phyloP scores from a whole-genome alignment of 2,113 vertebrate species.

The Trematomus loennbergii region DNA sequence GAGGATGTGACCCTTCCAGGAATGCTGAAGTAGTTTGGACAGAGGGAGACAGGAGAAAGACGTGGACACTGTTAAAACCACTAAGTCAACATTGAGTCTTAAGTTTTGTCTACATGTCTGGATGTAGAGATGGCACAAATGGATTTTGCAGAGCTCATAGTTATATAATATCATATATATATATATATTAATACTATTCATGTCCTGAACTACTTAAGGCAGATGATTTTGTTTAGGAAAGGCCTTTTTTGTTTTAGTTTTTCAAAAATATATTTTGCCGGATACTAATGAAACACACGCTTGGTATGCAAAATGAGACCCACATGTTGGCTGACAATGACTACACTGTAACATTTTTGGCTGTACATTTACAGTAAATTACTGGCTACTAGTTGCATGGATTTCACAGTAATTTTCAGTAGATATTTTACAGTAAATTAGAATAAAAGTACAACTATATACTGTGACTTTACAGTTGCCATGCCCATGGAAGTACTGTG shows the following conservation, averaged over 20 bases:
- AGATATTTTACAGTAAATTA: too few relatives aligned
- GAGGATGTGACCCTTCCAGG: constrained; percentile 80
- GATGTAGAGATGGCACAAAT: constrained; percentile 52
- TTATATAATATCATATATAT: background rate
- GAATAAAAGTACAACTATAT: too few relatives aligned
- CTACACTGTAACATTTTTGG: too few relatives aligned
- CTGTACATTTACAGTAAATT: too few relatives aligned
- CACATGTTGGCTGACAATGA: too few relatives aligned
- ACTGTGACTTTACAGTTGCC: too few relatives aligned
- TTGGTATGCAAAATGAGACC: too few relatives aligned
- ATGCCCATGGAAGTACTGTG: too few relatives aligned
- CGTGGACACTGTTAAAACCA: constrained; percentile 61
- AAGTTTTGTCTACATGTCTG: constrained; percentile 34
- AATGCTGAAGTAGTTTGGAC: constrained; percentile 70
- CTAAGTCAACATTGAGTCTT: constrained; percentile 54
- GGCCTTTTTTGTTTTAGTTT: constrained; percentile 12
- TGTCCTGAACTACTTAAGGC: constrained; percentile 30
- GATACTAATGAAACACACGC: constrained; percentile 4
- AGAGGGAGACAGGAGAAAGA: constrained; percentile 59
- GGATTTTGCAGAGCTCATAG: constrained; percentile 42
- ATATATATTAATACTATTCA: constrained; percentile 27
- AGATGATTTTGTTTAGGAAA: constrained; percentile 43
- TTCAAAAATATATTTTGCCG: constrained; percentile 31
- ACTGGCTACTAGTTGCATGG: too few relatives aligned
- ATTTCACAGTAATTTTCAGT: too few relatives aligned